Conservation (phyloP, 2,113 vertebrate species). For the Cephalopterus ornatus region DNA sequence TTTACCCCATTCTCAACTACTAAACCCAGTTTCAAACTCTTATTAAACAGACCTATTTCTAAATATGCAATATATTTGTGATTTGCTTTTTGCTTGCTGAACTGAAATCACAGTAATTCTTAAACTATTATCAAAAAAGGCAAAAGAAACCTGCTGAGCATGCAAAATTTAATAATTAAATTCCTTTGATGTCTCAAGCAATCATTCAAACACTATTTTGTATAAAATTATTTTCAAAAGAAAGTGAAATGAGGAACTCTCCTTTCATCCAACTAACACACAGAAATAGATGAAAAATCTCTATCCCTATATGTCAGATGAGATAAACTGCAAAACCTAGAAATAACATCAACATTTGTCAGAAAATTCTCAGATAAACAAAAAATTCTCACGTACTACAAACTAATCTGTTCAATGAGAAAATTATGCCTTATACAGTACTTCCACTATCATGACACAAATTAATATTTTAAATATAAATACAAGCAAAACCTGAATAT, state of each 20-base stretch:
- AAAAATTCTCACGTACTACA: not conserved
- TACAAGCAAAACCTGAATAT: not conserved
- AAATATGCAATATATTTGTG: not conserved
- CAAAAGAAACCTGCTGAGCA: not conserved
- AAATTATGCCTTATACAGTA: not conserved
- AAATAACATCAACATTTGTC: not conserved
- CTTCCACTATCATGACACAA: not conserved
- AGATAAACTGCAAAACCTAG: not conserved
- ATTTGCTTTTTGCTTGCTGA: not conserved
- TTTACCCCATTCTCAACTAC: not conserved
- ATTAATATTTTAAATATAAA: not conserved
- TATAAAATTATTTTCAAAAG: not conserved
- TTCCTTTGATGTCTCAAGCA: not conserved
- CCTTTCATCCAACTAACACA: not conserved
- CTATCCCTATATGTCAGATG: not conserved
- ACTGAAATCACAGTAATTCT: not conserved
- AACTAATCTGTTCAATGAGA: not conserved
- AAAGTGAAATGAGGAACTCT: not conserved
- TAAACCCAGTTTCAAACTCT: not conserved
- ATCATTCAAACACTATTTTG: not conserved
- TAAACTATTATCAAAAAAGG: not conserved
- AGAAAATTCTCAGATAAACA: not conserved
- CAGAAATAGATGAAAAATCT: not conserved
- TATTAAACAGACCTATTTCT: not conserved
- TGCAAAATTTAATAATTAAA: not conserved